Base-by-base conservation (phyloP, 2,797 vertebrate species). In the Hyperoplus lanceolatus region DNA sequence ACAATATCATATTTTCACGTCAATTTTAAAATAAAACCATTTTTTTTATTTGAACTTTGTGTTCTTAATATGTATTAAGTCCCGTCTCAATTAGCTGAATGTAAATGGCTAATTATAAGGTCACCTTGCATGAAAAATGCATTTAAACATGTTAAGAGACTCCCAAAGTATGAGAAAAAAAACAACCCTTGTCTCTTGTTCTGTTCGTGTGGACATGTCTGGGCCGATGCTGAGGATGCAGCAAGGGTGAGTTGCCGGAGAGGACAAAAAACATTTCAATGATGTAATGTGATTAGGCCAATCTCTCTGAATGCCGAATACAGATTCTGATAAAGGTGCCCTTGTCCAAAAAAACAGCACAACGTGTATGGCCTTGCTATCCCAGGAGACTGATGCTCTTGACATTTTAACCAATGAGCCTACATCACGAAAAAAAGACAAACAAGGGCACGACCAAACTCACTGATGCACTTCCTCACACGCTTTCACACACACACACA, bases 401-500 rank as follows among this genome's bases (percentile, higher is more conserved):
- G 86, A 91, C 87, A 89, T 90, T 90, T 87, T 79, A 86, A 82
- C 84, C 85, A 83, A 81, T 59, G 76, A 77, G 60, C 39, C 65
- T 29, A n/a, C 29, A 77, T 56, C 36, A 58, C 7, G 57, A 69
- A 29, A 29, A 29, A 80, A 82, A 82, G 79, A 81, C 80, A 77
- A 86, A 82, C 80, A 82, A 80, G 81, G 81, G 49, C 77, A 70
- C 38, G 7, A 5, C 51, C 51, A 81, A 68, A 59, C 29, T 54
- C 51, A 56, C 36, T n/a, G 45, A 53, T 39, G 16, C 64, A 18
- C 60, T 56, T 55, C 38, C 58, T 50, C 79, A 36, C 38, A 7
- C 63, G 50, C n/a, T 18, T 59, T 11, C 55, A n/a, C 55, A 43
- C 41, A 41, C 18, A 11, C 41, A 11, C 21, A 36, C 54, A 61